phyloP scores from a whole-genome alignment of 2,113 vertebrate genomes.

The Poicephalus gulielmi region DNA sequence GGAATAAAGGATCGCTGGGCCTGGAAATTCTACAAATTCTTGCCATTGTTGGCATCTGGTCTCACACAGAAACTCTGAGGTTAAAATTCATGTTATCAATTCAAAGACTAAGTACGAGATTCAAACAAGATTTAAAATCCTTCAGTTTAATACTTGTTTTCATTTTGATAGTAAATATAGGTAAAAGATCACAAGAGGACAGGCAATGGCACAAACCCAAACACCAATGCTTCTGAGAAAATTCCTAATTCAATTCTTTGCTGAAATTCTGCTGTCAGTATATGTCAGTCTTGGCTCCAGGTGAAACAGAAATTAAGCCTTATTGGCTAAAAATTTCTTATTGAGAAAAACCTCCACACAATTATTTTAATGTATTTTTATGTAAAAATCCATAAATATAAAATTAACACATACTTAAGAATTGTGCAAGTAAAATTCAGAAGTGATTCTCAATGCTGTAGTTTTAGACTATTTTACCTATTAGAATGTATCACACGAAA shows the following conservation, averaged over 20 bases:
- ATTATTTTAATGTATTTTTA: background rate
- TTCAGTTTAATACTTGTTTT: background rate
- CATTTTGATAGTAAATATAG: background rate
- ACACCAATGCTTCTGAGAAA: background rate
- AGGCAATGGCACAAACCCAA: background rate
- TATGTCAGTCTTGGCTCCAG: background rate
- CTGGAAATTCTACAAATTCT: background rate
- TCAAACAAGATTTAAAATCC: background rate
- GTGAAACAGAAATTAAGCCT: background rate
- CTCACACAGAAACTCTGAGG: background rate
- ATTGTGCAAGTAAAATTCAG: background rate
- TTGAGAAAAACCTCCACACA: background rate
- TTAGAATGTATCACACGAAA: background rate
- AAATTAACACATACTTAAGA: background rate
- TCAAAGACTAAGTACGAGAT: background rate
- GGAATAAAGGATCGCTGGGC: background rate
- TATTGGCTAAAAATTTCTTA: background rate
- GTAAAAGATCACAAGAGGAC: background rate
- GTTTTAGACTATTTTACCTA: background rate
- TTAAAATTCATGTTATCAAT: background rate
- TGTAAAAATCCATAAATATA: background rate
- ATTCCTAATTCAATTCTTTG: background rate
- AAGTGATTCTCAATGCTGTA: background rate
- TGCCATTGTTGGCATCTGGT: background rate
- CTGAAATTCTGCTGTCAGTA: background rate